Base-by-base conservation (phyloP, 2,113 vertebrate species). In the Malurus alboscapulatus region DNA sequence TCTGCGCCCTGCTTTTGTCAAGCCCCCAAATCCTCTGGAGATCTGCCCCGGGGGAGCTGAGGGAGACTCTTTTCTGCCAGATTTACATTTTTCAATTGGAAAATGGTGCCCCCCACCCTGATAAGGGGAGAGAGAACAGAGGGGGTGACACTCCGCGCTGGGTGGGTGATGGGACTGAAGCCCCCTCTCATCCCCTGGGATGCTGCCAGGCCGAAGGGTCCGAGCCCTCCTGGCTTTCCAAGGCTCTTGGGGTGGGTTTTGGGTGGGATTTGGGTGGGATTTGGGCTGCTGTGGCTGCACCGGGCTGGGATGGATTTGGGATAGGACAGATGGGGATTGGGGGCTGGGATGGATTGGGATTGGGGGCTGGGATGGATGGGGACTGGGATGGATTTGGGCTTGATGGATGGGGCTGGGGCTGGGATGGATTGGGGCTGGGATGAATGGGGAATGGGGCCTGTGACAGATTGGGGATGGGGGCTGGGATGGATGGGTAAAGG, bases 21-120 rank as follows among this genome's bases (percentile, higher is more conserved):
- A 62, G 4, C 16, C 14, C n/a, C 16, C 42, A 50, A 4, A 34
- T 74, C 25, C 22, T 7, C 32, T 59, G 84, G 19, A 20, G 10
- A 47, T 29, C 45, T 73, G 53, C 68, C 0, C 1, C 34, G 53
- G 57, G 1, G 57, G 20, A 20, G 21, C 13, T 55, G 75, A 20
- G 51, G 14, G 61, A n/a, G 61, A 22, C 25, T 22, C 14, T 75
- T 20, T 9, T 4, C 7, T 15, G 38, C 0, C 1, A 42, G 2
- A 9, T 54, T 63, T 12, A 9, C 3, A 2, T 65, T 78, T 71
- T 55, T 17, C n/a, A 20, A 15, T 19, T 48, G 19, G 47, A 44
- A 53, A 76, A 26, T 6, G 38, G 7, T 34, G 54, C 51, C 82
- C 21, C 36, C 17, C 38, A 4, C 12, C 9, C 30, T 20, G 74